Evolutionary conservation across 2,797 vertebrate species (phyloP).

Genomic region (Urophycis tenuis): DNA sequence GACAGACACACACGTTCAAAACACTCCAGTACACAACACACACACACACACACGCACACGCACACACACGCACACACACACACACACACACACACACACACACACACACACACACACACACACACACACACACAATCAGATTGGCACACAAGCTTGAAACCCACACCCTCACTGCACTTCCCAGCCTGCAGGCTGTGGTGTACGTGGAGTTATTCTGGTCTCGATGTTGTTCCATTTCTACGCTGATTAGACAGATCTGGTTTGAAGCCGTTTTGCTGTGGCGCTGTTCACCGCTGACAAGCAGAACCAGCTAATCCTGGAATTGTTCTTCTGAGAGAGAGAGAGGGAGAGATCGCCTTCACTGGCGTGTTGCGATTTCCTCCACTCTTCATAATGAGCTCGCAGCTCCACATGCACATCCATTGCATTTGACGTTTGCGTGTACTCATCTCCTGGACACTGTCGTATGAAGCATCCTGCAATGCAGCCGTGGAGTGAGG

Average conservation of each 20-base stretch:
- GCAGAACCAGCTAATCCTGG: constrained; percentile 36
- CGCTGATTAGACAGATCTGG: constrained; percentile 43
- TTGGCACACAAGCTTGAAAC: not conserved
- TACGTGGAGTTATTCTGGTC: constrained; percentile 10
- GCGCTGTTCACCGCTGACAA: constrained; percentile 35
- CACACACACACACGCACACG: not conserved
- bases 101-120: constrained; percentile 5
- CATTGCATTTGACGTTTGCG: too few relatives aligned
- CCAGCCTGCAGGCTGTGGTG: not conserved
- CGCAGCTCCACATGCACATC: too few relatives aligned
- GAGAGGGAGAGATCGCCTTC: not conserved
- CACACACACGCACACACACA: not conserved
- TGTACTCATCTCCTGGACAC: too few relatives aligned
- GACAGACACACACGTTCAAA: not conserved
- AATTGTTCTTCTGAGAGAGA: constrained; percentile 23
- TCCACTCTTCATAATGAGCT: too few relatives aligned
- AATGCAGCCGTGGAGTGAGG: too few relatives aligned
- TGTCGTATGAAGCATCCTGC: too few relatives aligned
- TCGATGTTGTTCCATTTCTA: constrained; percentile 21
- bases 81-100: not conserved
- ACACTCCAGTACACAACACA: not conserved
- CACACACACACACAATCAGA: not conserved
- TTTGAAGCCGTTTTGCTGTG: constrained; percentile 23
- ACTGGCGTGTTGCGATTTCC: too few relatives aligned
- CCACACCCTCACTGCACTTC: too few relatives aligned